Evolutionary conservation across 2,888 invertebrate genomes (phyloP), one percentile per base, ranked within the genome.

Genomic region (Stramonita haemastoma): DNA sequence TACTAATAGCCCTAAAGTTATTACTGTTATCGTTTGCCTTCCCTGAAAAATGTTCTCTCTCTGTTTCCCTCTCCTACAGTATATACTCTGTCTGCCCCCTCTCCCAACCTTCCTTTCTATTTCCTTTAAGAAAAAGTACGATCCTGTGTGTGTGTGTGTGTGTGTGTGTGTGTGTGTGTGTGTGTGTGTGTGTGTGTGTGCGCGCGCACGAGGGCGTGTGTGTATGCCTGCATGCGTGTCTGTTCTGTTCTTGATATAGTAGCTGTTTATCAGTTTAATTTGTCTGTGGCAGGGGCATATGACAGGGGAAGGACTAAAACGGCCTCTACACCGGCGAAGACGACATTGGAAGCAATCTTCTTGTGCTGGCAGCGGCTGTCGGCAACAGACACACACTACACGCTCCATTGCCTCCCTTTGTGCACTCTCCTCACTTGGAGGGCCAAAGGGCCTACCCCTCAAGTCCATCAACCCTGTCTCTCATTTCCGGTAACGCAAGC

Each of bases 341-440:
- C 26, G 70, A 11, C 70, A 46, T 46, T 46, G 46, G 70, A 73
- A n/a, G 70, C 70, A 73, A 73, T 73, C n/a, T 26, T 11, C 70
- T n/a, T 11, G 70, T 73, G 70, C 22, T 73, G 70, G 70, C 70
- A 73, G 70, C 8, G 70, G n/a, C 26, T 73, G 70, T 73, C 70
- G n/a, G 70, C 70, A 73, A 22, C 83, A 83, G 36, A 83, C 83
- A 83, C 83, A 83, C 19, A 46, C 17, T 29, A 46, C 83, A 83
- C 83, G 83, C 83, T 83, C 83, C 46, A 36, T 83, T 83, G 83
- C 36, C 56, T 84, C 84, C 57, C 84, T 57, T 57, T 57, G n/a
- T 84, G n/a, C 56, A 22, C 84, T 84, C 84, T 36, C 57, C 84
- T 19, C 26, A n/a, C 56, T 22, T 17, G 26, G 83, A 83, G 46